These are phyloP conservation scores for Clinocottus analis DNA, from an alignment of 2,113 vertebrate species.

Conservation along the genomic window DNA sequence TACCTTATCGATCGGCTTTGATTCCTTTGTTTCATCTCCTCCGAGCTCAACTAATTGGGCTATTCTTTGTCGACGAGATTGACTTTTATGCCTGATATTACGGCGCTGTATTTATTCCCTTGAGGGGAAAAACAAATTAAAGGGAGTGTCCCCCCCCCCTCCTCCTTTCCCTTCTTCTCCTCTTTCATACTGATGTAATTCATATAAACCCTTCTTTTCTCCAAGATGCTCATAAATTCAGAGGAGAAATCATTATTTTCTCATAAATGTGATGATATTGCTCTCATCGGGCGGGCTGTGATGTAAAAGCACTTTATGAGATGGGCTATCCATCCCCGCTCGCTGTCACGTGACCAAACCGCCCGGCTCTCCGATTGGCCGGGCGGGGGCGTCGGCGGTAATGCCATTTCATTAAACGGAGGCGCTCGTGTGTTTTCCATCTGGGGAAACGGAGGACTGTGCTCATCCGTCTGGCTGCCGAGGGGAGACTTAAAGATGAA, in stretches of 20 bases:
- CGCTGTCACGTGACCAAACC: constrained; percentile 66
- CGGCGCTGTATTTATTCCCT: constrained; percentile 76
- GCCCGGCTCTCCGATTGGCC: constrained; percentile 60
- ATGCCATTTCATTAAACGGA: constrained; percentile 74
- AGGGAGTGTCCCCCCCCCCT: constrained; percentile 49
- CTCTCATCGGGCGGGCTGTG: constrained; percentile 72
- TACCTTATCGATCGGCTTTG: constrained; percentile 76
- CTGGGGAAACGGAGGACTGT: constrained; percentile 55
- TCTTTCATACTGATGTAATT: constrained; percentile 68
- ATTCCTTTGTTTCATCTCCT: constrained; percentile 77
- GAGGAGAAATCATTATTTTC: constrained; percentile 83
- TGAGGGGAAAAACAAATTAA: constrained; percentile 79
- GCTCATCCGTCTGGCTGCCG: constrained; percentile 60
- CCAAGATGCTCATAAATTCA: constrained; percentile 77
- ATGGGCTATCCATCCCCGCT: constrained; percentile 58
- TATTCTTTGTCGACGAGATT: constrained; percentile 75
- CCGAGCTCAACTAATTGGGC: constrained; percentile 76
- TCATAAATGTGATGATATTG: constrained; percentile 84
- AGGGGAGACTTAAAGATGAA: constrained; percentile 74
- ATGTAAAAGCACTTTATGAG: constrained; percentile 79
- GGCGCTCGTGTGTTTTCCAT: constrained; percentile 62
- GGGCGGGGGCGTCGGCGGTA: constrained; percentile 6
- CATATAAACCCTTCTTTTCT: constrained; percentile 70
- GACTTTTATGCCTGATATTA: constrained; percentile 80
- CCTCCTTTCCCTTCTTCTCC: constrained; percentile 11